Evolutionary conservation across 1,140 invertebrate species (phyloP), one percentile per base, ranked within the genome.

Genomic region (Microplitis demolitor): DNA sequence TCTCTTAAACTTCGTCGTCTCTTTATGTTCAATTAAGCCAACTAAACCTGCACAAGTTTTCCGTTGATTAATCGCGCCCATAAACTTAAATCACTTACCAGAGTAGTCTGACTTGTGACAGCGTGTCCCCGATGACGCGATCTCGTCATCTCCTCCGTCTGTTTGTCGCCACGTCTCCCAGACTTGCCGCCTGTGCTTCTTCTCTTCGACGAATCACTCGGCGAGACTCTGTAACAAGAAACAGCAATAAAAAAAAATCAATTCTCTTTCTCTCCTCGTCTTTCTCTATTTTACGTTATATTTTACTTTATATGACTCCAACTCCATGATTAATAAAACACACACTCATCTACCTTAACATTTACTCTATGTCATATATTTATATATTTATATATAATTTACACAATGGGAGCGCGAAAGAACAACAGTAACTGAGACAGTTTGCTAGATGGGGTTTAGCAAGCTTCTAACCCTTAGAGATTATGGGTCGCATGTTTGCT

Each of bases 81-180:
- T 66, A 54, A 34, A 58, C 31, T 68, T 61, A n/a, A 66, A 61
- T 74, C 82, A 89, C 90, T 90, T 87, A 93, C 92, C 82, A 93
- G 89, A 76, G 92, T 93, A 31, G 92, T 93, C 86, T 93, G 92
- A 64, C 90, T 91, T 66, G 90, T 89, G 76, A 88, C 87, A 74
- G 81, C 76, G 83, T 90, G 76, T 84, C 88, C 81, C 79, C 86
- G 69, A 50, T 56, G 70, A 75, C 53, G 74, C 64, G 33, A 70
- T 34, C 50, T 76, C 71, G 82, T 82, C 83, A 83, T 85, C 70
- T 85, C 84, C 13, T 74, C 66, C 45, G 68, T 33, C 66, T 86
- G 84, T 69, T 79, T 80, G 76, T 82, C 88, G 78, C 71, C 82
- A 75, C 80, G 86, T 81, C 83, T 84, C 74, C 77, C 84, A 79